Percentiles rank a stretch among this genome's conserved stretches.
Evolutionary conservation across 2,888 invertebrate species (phyloP).

Genomic region (Lasioglossum calceatum): DNA sequence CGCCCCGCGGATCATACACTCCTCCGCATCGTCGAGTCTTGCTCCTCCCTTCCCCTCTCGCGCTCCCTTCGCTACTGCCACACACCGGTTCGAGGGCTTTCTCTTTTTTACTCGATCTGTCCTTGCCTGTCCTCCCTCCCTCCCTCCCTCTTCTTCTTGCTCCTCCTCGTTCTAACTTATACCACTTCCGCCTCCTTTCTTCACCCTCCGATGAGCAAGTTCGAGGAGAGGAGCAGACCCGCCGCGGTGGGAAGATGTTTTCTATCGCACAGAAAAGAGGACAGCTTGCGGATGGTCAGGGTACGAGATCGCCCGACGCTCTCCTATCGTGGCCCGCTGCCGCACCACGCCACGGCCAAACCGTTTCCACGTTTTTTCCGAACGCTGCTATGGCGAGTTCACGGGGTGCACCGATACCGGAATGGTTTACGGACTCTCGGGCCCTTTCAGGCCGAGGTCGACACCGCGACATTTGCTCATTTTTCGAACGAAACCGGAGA

Average conservation of each 20-base stretch:
- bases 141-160: neutral
- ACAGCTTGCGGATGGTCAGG: constrained; percentile 71
- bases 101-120: constrained; percentile 44
- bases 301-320: constrained; percentile 26
- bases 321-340: neutral
- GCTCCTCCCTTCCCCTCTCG: constrained; percentile 5
- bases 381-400: constrained; percentile 10
- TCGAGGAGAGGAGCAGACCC: neutral
- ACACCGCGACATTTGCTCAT: neutral
- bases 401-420: neutral
- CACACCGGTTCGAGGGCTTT: constrained; percentile 6
- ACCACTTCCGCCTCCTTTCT: constrained; percentile 21
- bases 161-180: constrained; percentile 10
- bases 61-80: neutral
- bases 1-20: constrained; percentile 64
- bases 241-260: constrained; percentile 41
- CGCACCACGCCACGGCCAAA: neutral
- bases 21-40: constrained; percentile 59
- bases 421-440: constrained; percentile 7
- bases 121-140: constrained; percentile 25
- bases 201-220: constrained; percentile 32
- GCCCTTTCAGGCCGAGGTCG: neutral
- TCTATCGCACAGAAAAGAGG: constrained; percentile 57
- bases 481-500: neutral
- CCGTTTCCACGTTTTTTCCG: constrained; percentile 32